Conservation (phyloP, 2,888 invertebrate genomes). For the Teinopalpus imperialis region DNA sequence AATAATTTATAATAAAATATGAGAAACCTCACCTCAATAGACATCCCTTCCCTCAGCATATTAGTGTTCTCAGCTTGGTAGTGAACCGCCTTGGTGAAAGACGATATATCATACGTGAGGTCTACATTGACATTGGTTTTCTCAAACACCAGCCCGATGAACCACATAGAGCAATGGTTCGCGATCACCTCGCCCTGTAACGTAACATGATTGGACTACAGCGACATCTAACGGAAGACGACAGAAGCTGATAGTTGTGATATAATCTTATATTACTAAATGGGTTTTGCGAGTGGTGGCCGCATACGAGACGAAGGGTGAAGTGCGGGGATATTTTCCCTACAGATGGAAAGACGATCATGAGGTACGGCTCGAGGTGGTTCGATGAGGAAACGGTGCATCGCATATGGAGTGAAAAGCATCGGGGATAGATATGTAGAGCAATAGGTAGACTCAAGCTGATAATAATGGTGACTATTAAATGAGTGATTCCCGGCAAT, state of each 20-base stretch:
- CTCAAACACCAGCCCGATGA: slow-evolving; percentile 96
- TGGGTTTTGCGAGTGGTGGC: no score
- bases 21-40: slow-evolving; percentile 78
- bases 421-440: no score
- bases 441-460: no score
- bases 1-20: no score
- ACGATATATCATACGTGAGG: slow-evolving; percentile 95
- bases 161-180: slow-evolving; percentile 95
- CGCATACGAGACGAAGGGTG: no score
- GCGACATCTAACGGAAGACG: slow-evolving; percentile 12
- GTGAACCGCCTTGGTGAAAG: slow-evolving; percentile 94
- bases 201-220: slow-evolving; percentile 4
- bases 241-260: neutral
- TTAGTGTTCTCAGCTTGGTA: slow-evolving; percentile 87
- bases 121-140: slow-evolving; percentile 95
- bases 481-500: no score
- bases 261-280: no score
- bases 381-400: no score
- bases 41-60: slow-evolving; percentile 87
- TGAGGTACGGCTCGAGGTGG: no score
- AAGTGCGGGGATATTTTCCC: no score
- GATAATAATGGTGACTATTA: no score
- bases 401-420: no score
- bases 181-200: slow-evolving; percentile 63
- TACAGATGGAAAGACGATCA: neutral